Base-by-base conservation (phyloP, 2,797 vertebrate species). In the Oophaga sylvatica region DNA sequence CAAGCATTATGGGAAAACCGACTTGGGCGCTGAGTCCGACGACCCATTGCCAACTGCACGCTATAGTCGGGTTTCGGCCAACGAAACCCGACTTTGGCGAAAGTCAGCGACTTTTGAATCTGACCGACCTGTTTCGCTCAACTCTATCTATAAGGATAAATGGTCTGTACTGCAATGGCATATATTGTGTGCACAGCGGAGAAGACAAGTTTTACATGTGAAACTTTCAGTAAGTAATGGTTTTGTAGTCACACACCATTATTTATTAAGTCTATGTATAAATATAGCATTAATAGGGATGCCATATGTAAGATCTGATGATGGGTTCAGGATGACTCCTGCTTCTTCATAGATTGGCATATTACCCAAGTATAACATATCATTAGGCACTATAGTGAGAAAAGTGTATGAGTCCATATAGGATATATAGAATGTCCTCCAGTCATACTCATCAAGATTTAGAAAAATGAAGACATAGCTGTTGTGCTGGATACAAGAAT, bases 181-280 rank as follows among this genome's bases (percentile, higher is more conserved):
- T 59, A 59, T 59, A 60, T 26, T 79, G 11, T 31, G 17, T 22
- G 19, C 57, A 62, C 57, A 26, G n/a, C 16, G 11, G 29, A 62
- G 59, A 62, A 80, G 57, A 62, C 29, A 35, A 11, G 5, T 77
- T 56, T 77, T 26, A 15, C 45, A 56, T 53, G 26, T 22, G 13
- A 77, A 26, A 15, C 22, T 77, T 56, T 56, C 26, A 77, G n/a
- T 77, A 77, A 77, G 53, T 77, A 56, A 77, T 77, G 41, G 53
- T 35, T 60, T 59, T 31, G 17, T 13, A 80, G 59, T 62, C 26
- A 80, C 17, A 62, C 29, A 35, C 9, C 57, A 20, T 80, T 62
- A 60, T 41, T 62, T 80, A 80, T 62, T 80, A 7, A 60, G 22
- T 56, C 45, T 79, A 35, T 60, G 78, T 60, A 20, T 41, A 62